Percentiles rank a stretch among this genome's conserved stretches.
Evolutionary conservation across 2,113 vertebrate genomes (phyloP).

Genomic region (Columbina picui): DNA sequence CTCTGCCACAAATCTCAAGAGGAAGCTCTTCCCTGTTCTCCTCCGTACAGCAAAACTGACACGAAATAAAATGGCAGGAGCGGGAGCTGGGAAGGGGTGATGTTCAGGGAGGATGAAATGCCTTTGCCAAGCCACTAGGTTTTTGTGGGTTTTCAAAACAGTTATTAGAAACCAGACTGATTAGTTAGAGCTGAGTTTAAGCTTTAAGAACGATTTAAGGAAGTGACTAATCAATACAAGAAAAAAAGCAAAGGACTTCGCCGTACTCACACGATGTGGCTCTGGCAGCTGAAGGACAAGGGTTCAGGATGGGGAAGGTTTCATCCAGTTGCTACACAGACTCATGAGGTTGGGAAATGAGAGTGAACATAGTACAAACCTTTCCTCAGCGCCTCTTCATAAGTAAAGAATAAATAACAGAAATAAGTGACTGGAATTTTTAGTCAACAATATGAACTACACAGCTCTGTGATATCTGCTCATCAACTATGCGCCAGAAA

Average conservation of each 20-base stretch:
- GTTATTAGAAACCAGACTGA: constrained; percentile 13
- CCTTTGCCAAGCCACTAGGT: background rate
- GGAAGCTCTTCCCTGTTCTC: background rate
- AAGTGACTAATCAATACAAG: constrained; percentile 5
- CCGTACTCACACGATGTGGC: background rate
- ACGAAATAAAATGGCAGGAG: constrained; percentile 33
- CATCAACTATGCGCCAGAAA: background rate
- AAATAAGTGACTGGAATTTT: background rate
- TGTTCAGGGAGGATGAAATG: background rate
- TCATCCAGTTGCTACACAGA: background rate
- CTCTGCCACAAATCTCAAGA: constrained; percentile 34
- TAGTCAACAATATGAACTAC: background rate
- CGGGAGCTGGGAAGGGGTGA: background rate
- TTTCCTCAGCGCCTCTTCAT: background rate
- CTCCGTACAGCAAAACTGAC: background rate
- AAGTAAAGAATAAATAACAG: background rate
- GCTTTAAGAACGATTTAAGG: background rate
- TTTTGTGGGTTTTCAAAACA: constrained; percentile 27
- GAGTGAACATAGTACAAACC: background rate
- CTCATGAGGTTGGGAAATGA: background rate
- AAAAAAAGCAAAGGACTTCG: constrained; percentile 21
- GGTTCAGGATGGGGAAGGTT: background rate
- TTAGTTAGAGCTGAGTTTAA: constrained; percentile 11
- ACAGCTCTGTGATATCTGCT: background rate
- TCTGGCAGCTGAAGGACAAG: constrained; percentile 14